Conservation (phyloP, 2,113 vertebrate species). For the Triplophysa tibetana region DNA sequence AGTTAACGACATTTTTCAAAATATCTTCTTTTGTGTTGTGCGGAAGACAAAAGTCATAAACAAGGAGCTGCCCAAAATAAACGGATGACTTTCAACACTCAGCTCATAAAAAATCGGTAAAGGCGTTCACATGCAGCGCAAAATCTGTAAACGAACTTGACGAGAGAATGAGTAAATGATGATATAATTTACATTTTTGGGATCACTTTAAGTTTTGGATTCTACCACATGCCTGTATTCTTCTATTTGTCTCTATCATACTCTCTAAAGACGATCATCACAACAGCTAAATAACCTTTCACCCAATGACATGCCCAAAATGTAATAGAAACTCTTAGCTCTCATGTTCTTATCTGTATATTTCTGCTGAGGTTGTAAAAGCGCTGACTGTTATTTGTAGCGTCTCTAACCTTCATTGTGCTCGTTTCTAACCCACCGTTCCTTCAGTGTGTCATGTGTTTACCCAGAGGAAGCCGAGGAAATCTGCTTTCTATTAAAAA, state of each 20-base stretch:
- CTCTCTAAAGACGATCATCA: background rate
- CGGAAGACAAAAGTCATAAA: no score
- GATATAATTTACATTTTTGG: no score
- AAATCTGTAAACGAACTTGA: no score
- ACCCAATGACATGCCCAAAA: constrained; percentile 21
- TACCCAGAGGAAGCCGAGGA: constrained; percentile 39
- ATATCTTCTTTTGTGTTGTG: no score
- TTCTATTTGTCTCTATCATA: background rate
- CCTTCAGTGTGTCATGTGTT: constrained; percentile 11
- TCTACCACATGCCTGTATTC: no score
- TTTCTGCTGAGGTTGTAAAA: constrained; percentile 6
- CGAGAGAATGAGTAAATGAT: no score
- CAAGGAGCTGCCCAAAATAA: no score
- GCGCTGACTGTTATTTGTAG: constrained; percentile 21
- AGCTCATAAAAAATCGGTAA: no score
- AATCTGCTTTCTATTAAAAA: constrained; percentile 18
- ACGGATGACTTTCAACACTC: no score
- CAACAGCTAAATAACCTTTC: constrained; percentile 14
- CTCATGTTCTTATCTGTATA: constrained; percentile 23
- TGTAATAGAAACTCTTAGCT: constrained; percentile 30
- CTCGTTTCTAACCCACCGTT: background rate
- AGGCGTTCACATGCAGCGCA: no score
- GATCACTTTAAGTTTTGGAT: no score
- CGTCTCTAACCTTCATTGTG: constrained; percentile 21
- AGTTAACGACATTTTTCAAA: no score